These are phyloP conservation scores for Ochropleura leucogaster DNA, from an alignment of 2,888 invertebrate genomes.

Conservation along the genomic window DNA sequence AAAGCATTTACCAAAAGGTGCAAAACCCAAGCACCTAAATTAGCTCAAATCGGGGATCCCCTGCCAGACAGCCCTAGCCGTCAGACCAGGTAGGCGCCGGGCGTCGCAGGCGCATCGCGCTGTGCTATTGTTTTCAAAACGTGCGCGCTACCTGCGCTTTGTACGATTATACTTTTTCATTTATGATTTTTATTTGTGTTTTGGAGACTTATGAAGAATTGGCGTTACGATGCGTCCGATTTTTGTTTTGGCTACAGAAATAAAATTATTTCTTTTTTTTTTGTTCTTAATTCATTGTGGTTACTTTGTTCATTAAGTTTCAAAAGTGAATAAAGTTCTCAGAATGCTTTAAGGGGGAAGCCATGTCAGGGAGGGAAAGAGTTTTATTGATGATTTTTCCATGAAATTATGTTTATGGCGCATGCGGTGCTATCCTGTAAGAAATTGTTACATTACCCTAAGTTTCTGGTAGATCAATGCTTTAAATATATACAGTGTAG, in stretches of 20 bases:
- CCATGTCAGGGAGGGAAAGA: background rate
- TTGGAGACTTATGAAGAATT: slow-evolving; percentile 58
- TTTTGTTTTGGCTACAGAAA: slow-evolving; percentile 40
- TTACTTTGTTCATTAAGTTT: slow-evolving; percentile 29
- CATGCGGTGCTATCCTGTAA: too few species aligned
- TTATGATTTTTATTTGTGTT: slow-evolving; percentile 20
- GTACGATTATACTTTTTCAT: slow-evolving; percentile 64
- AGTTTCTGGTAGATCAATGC: too few species aligned
- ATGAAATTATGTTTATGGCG: too few species aligned
- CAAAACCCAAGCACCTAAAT: background rate
- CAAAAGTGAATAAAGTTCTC: slow-evolving; percentile 20
- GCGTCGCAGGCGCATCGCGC: slow-evolving; percentile 65
- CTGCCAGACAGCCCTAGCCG: slow-evolving; percentile 69
- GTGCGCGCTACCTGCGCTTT: slow-evolving; percentile 73
- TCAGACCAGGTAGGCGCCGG: slow-evolving; percentile 67
- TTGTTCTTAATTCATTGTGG: slow-evolving; percentile 16
- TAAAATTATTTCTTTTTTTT: background rate
- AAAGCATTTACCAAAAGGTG: background rate
- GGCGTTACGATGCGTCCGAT: slow-evolving; percentile 54
- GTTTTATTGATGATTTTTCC: background rate
- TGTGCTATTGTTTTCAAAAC: slow-evolving; percentile 72
- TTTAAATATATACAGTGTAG: too few species aligned
- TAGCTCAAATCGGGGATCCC: slow-evolving; percentile 27
- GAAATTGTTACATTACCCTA: too few species aligned
- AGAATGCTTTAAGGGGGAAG: background rate